Conservation (phyloP, 92 coral and sea anemone genomes). For the Phenganax subtilis region DNA sequence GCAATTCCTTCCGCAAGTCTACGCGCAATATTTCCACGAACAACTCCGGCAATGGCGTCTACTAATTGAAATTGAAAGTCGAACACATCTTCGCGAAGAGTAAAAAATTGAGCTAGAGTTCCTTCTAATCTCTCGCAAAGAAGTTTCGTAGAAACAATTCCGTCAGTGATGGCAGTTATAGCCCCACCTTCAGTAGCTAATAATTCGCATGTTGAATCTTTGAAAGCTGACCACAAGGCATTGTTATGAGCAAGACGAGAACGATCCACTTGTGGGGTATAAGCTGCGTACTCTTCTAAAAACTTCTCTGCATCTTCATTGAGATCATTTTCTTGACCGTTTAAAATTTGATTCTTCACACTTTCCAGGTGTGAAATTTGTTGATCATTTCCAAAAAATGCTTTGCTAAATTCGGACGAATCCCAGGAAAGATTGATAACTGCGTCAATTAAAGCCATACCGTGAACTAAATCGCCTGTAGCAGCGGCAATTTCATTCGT, state of each 20-base stretch:
- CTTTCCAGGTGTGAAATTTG: constrained; percentile 37
- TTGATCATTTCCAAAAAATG: constrained; percentile 38
- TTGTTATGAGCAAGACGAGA: constrained; percentile 45
- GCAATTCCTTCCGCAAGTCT: constrained; percentile 46
- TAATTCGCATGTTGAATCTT: constrained; percentile 55
- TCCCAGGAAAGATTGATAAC: constrained; percentile 23
- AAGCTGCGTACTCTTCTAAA: constrained; percentile 48
- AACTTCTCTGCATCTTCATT: constrained; percentile 41
- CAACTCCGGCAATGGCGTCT: constrained; percentile 56
- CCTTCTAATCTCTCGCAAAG: constrained; percentile 58
- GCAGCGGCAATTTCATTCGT: constrained; percentile 43
- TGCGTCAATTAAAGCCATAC: constrained; percentile 14
- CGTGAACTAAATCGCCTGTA: constrained; percentile 34
- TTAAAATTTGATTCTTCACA: constrained; percentile 33
- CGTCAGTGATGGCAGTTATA: constrained; percentile 29
- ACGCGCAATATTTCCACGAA: constrained; percentile 53
- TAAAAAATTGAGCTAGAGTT: constrained; percentile 50
- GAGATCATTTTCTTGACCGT: neutral
- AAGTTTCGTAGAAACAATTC: neutral
- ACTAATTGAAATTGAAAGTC: constrained; percentile 65
- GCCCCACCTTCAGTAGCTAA: constrained; percentile 45
- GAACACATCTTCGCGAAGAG: constrained; percentile 55
- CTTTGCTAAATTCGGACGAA: constrained; percentile 19
- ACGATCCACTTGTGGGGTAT: constrained; percentile 52
- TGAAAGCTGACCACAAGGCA: constrained; percentile 57